phyloP scores from a whole-genome alignment of 2,888 invertebrate species.

The Xiphydria camelus region DNA sequence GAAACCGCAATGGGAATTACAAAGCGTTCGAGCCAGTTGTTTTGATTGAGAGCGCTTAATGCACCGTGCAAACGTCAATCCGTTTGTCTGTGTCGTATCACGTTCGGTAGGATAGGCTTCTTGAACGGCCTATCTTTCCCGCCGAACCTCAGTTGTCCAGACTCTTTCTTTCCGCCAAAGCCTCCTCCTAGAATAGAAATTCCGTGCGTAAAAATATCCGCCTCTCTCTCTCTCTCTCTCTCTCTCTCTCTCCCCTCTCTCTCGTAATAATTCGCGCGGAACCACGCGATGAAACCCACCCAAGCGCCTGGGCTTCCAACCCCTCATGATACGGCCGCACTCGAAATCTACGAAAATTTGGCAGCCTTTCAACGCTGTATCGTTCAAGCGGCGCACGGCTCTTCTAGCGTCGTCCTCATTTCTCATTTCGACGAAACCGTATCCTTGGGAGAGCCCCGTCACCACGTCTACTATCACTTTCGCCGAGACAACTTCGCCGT shows the following conservation, averaged over 20 bases:
- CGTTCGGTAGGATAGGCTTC: slow-evolving; percentile 61
- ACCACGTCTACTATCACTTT: slow-evolving; percentile 72
- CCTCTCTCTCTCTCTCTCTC: too few relatives aligned
- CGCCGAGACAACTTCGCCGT: slow-evolving; percentile 63
- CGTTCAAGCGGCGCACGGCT: slow-evolving; percentile 66
- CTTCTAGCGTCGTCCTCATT: slow-evolving; percentile 64
- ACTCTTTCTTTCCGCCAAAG: slow-evolving; percentile 82
- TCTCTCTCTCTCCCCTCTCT: too few relatives aligned
- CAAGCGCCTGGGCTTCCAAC: slow-evolving; percentile 83
- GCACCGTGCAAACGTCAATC: too few relatives aligned
- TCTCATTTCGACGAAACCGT: slow-evolving; percentile 84
- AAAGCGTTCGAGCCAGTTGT: too few relatives aligned
- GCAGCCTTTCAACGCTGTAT: slow-evolving; percentile 67
- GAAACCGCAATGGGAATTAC: too few relatives aligned
- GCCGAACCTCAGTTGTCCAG: slow-evolving; percentile 87
- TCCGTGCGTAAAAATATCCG: too few relatives aligned
- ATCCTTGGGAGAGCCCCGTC: slow-evolving; percentile 80
- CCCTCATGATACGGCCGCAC: slow-evolving; percentile 69
- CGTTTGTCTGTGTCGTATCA: slow-evolving; percentile 4
- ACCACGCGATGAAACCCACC: too few relatives aligned
- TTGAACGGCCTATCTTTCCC: slow-evolving; percentile 78
- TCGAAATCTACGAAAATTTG: slow-evolving; percentile 79
- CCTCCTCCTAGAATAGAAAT: slow-evolving; percentile 76
- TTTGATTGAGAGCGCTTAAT: too few relatives aligned
- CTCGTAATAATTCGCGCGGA: too few relatives aligned